A percentile compares a stretch with the other conserved stretches of the same genome.
These are phyloP conservation scores for Hartigia nigra DNA, from an alignment of 2,888 invertebrate genomes.

Conservation along the genomic window DNA sequence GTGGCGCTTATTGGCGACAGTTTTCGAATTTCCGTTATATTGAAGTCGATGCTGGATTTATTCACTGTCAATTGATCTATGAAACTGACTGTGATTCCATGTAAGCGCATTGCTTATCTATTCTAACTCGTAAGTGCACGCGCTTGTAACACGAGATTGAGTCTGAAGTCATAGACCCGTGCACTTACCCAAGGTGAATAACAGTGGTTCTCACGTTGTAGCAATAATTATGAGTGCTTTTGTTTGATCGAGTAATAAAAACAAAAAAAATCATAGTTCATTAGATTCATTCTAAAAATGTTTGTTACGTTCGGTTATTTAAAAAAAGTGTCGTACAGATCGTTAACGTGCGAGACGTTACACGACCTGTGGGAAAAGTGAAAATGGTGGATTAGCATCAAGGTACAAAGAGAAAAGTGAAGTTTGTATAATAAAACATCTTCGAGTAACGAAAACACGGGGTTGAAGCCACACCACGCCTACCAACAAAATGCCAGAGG, in stretches of 20 bases:
- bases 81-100: not conserved
- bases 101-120: not conserved
- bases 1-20: not conserved
- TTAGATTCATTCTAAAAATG: not conserved
- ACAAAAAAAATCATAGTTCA: not conserved
- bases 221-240: not conserved
- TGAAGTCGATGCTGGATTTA: not conserved
- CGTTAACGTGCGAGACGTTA: not conserved
- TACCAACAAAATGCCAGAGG: conserved; percentile 45
- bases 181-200: not conserved
- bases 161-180: not conserved
- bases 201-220: not conserved
- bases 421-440: not conserved
- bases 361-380: not conserved
- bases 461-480: conserved; percentile 5
- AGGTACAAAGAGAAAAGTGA: not conserved
- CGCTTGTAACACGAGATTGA: not conserved
- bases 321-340: not conserved
- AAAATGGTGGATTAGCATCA: not conserved
- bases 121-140: not conserved
- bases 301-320: not conserved
- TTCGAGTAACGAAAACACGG: not conserved
- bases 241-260: not conserved
- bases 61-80: not conserved
- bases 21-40: not conserved